These are phyloP conservation scores for Bovichtus diacanthus DNA, from an alignment of 2,797 vertebrate species.

Conservation along the genomic window DNA sequence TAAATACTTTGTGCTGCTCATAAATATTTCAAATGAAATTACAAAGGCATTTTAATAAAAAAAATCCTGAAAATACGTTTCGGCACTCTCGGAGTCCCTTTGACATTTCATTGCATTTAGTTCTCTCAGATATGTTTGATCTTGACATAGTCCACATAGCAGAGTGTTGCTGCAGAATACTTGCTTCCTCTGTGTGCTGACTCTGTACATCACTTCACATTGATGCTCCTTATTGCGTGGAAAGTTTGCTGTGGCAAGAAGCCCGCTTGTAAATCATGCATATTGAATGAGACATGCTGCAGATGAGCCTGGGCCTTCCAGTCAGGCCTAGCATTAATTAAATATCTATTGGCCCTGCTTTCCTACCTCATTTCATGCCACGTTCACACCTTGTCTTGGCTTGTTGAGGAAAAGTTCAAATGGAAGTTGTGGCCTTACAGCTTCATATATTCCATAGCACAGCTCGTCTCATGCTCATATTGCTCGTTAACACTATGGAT, in stretches of 20 bases:
- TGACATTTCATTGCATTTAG: constrained; percentile 31
- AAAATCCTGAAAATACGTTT: constrained; percentile 27
- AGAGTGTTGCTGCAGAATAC: constrained; percentile 43
- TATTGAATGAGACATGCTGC: constrained; percentile 82
- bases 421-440: constrained; percentile 68
- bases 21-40: constrained; percentile 74
- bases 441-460: constrained; percentile 41
- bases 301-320: constrained; percentile 78
- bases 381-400: constrained; percentile 77
- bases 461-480: constrained; percentile 7
- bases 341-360: constrained; percentile 82
- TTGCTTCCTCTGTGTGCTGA: constrained; percentile 44
- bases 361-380: constrained; percentile 80
- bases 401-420: constrained; percentile 68
- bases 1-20: constrained; percentile 63
- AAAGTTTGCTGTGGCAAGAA: constrained; percentile 75
- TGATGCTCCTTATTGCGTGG: constrained; percentile 62
- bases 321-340: constrained; percentile 82
- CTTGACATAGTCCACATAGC: constrained; percentile 21
- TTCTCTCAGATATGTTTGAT: constrained; percentile 25
- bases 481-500: constrained; percentile 26
- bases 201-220: constrained; percentile 52
- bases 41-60: constrained; percentile 34
- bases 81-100: constrained; percentile 8
- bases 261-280: constrained; percentile 79